Percentiles rank a stretch among this genome's conserved stretches.
Evolutionary conservation across 2,797 vertebrate species (phyloP).

Genomic region (Sebastes reedi): DNA sequence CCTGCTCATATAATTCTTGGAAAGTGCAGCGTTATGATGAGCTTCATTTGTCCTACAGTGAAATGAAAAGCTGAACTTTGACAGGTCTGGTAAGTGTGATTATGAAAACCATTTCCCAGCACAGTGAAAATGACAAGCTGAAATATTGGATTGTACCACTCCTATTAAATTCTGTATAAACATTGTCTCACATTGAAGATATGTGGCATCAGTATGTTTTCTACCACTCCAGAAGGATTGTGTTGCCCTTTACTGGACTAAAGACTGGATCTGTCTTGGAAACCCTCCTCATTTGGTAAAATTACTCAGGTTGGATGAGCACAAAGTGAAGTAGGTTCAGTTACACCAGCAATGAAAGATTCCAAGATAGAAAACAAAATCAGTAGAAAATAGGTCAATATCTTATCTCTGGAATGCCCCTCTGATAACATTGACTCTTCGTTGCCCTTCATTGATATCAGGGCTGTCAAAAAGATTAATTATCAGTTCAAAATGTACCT

Average conservation of each 20-base stretch:
- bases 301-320: not conserved
- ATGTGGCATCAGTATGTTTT: not conserved
- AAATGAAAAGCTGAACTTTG: conserved; percentile 9
- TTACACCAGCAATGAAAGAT: not conserved
- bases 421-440: not conserved
- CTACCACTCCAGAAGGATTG: not conserved
- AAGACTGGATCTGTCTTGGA: not conserved
- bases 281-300: not conserved
- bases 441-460: too few relatives aligned
- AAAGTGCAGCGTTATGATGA: not conserved
- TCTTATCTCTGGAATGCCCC: not conserved
- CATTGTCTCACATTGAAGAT: not conserved
- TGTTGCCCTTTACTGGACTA: not conserved
- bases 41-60: not conserved
- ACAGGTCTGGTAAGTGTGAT: conserved; percentile 1
- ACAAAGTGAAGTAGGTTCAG: not conserved
- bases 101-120: not conserved
- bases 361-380: not conserved
- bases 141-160: not conserved
- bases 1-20: not conserved
- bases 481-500: too few relatives aligned
- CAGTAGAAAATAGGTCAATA: not conserved
- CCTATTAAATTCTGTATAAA: not conserved
- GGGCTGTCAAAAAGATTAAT: too few relatives aligned
- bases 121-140: conserved; percentile 12